phyloP scores from a whole-genome alignment of 2,888 invertebrate species.

The Caenorhabditis macrosperma region DNA sequence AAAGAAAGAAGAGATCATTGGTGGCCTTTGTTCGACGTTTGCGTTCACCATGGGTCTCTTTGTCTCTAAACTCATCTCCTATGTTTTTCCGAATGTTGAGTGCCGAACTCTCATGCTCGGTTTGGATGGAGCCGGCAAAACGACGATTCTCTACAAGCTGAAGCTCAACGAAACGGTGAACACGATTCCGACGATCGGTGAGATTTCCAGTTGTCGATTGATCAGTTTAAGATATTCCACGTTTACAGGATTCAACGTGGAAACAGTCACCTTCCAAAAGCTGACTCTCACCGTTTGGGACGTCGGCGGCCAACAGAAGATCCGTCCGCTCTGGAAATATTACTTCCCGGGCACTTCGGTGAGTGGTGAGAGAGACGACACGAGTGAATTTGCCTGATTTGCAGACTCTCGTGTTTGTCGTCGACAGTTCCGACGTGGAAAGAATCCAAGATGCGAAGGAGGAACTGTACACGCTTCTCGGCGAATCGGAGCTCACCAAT shows the following conservation, averaged over 20 bases:
- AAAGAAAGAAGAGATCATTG: constrained; percentile 3
- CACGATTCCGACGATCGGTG: constrained; percentile 63
- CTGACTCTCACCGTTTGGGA: constrained; percentile 99
- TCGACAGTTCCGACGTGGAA: constrained; percentile 48
- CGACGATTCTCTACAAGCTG: constrained; percentile 63
- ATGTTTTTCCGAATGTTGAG: constrained; percentile 52
- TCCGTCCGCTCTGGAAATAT: constrained; percentile 96
- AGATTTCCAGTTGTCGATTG: background rate
- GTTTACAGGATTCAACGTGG: constrained; percentile 92
- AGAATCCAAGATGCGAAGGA: constrained; percentile 39
- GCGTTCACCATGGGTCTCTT: constrained; percentile 40
- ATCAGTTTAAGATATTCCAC: background rate
- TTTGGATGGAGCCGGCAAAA: constrained; percentile 63
- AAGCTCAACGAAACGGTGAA: constrained; percentile 57
- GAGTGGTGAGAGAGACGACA: background rate
- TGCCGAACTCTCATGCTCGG: constrained; percentile 59
- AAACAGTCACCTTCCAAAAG: constrained; percentile 99
- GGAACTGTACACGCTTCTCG: constrained; percentile 35
- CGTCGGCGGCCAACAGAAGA: constrained; percentile 98
- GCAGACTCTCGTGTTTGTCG: constrained; percentile 58
- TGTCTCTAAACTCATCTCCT: constrained; percentile 41
- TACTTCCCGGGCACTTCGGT: constrained; percentile 87
- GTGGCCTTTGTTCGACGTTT: background rate
- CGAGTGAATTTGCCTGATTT: background rate
- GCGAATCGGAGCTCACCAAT: constrained; percentile 32